A percentile compares a stretch with the other conserved stretches of the same genome.
Evolutionary conservation across 2,797 vertebrate genomes (phyloP).

Genomic region (Luscinia megarhynchos): DNA sequence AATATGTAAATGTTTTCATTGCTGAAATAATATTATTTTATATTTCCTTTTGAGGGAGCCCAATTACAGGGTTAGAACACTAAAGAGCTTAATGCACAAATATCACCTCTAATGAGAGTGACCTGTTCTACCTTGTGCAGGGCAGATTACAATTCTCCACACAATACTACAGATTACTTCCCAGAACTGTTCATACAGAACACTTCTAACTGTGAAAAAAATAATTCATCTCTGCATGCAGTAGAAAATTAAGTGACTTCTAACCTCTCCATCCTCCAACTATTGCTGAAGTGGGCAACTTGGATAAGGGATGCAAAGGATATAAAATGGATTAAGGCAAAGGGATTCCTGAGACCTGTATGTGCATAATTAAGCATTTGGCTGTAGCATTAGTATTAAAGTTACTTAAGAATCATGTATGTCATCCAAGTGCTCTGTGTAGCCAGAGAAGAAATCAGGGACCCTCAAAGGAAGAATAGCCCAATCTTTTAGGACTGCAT

Average conservation of each 20-base stretch:
- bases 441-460: not conserved
- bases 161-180: not conserved
- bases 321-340: not conserved
- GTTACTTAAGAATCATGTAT: not conserved
- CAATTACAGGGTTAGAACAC: not conserved
- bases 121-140: not conserved
- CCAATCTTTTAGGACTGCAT: not conserved
- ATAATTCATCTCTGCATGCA: not conserved
- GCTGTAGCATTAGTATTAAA: not conserved
- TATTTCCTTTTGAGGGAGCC: not conserved
- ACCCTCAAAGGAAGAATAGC: not conserved
- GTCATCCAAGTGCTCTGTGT: not conserved
- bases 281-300: not conserved
- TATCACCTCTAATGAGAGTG: not conserved
- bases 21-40: constrained; percentile 3
- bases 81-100: not conserved
- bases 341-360: not conserved
- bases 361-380: not conserved
- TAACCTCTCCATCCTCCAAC: not conserved
- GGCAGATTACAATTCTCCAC: not conserved
- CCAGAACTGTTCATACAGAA: not conserved
- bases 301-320: not conserved
- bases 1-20: not conserved
- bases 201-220: not conserved
- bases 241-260: not conserved